Evolutionary conservation across 2,797 vertebrate species (phyloP), one percentile per base, ranked within the genome.

Genomic region (Mionectes olivaceus): DNA sequence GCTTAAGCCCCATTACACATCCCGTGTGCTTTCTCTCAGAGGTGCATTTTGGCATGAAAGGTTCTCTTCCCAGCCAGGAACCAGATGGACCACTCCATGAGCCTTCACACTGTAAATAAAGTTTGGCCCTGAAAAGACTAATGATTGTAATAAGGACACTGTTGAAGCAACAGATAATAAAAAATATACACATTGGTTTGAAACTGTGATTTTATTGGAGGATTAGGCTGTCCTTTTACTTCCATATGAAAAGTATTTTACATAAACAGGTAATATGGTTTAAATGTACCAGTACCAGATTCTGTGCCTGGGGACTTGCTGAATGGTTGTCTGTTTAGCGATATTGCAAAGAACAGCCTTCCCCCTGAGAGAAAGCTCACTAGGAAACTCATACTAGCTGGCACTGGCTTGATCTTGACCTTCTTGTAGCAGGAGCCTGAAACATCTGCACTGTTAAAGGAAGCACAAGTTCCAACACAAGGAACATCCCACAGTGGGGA

Each of bases 41-140:
- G 93, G 92, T 91, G 50, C 55, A 81, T 94, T 97, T 97, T 97
- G 92, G 94, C 94, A 95, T 68, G 44, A 75, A 88, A 92, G 84
- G 65, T 89, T 95, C 82, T 81, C 19, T 94, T 96, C 50, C 43
- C 69, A 94, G 90, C 94, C 95, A 97, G 91, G 15, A 96, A 69
- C 73, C 91, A 96, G 95, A 97, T 95, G 91, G 93, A 90, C 92
- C 89, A n/a, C 91, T 93, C 91, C 69, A 67, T 83, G 89, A 95
- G 85, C 59, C 67, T 93, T 93, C 92, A 86, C 67, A 56, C 70
- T 86, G 82, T 87, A 87, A 92, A 95, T 83, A 86, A 92, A 83
- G 50, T 93, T 94, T 93, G 76, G 91, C 85, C 94, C 91, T 56
- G 73, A 81, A 94, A 92, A 95, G 69, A 83, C 69, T 93, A 65